Conservation (phyloP, 2,797 vertebrate species). For the Astyanax mexicanus region DNA sequence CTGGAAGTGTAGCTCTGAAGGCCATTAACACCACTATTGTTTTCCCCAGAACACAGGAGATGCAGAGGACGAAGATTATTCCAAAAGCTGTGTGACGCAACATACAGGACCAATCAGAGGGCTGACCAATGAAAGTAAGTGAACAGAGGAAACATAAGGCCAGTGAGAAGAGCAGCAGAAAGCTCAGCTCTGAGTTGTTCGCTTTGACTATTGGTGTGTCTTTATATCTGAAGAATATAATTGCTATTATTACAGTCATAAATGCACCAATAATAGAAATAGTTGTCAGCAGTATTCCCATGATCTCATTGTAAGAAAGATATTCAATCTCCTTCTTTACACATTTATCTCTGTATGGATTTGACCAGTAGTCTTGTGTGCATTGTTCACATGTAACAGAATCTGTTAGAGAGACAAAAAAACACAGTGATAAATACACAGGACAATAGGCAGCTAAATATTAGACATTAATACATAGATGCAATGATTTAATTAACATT, state of each 20-base stretch:
- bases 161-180: constrained; percentile 62
- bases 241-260: constrained; percentile 56
- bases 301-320: constrained; percentile 59
- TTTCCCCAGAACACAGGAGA: constrained; percentile 66
- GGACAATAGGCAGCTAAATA: neutral
- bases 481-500: neutral
- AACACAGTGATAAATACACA: neutral
- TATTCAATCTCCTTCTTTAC: constrained; percentile 58
- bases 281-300: constrained; percentile 70
- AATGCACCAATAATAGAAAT: constrained; percentile 69
- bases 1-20: constrained; percentile 61
- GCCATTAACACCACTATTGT: constrained; percentile 65
- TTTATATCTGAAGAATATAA: constrained; percentile 68
- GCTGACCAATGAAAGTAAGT: constrained; percentile 63
- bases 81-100: constrained; percentile 62
- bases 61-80: constrained; percentile 65
- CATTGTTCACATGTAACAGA: constrained; percentile 52
- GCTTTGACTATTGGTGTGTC: constrained; percentile 68
- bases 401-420: constrained; percentile 43
- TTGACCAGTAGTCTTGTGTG: constrained; percentile 56
- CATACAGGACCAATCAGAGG: constrained; percentile 65
- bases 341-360: constrained; percentile 51
- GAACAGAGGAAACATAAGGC: constrained; percentile 65
- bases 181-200: constrained; percentile 68
- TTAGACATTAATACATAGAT: no score